phyloP scores from a whole-genome alignment of 2,113 vertebrate species.

The Callorhinus ursinus region DNA sequence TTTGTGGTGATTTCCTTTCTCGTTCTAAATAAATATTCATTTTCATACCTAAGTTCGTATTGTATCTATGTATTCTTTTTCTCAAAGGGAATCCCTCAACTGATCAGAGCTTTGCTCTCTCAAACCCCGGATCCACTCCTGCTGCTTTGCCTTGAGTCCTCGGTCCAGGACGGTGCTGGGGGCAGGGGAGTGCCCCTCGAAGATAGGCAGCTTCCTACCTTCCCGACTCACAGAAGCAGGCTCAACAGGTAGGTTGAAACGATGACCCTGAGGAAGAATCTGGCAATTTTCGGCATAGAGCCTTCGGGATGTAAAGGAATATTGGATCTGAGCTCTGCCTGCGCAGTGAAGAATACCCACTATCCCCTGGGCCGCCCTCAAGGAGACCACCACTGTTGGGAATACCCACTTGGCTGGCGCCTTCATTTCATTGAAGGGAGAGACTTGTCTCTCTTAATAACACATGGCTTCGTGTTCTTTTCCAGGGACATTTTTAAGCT shows the following conservation, averaged over 20 bases:
- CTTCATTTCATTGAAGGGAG: not conserved
- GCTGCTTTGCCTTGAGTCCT: not conserved
- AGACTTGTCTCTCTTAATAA: not conserved
- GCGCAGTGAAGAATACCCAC: accelerated
- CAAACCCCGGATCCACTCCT: not conserved
- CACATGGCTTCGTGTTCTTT: conserved; percentile 14
- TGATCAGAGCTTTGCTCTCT: not conserved
- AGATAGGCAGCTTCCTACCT: not conserved
- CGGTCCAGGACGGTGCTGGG: too few species aligned
- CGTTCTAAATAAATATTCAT: not conserved
- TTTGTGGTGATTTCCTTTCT: not conserved
- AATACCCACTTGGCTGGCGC: not conserved
- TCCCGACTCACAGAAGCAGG: not conserved
- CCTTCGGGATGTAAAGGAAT: not conserved
- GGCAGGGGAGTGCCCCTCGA: accelerated
- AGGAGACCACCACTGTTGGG: not conserved
- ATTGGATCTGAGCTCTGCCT: not conserved
- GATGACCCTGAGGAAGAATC: not conserved
- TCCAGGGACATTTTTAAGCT: conserved; percentile 64
- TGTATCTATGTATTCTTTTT: not conserved
- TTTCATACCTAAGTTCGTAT: not conserved
- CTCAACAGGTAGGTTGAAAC: not conserved
- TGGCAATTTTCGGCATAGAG: not conserved
- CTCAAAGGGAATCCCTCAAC: not conserved
- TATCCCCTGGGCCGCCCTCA: accelerated